Evolutionary conservation across 2,797 vertebrate genomes (phyloP).

Genomic region (Okamejei kenojei): DNA sequence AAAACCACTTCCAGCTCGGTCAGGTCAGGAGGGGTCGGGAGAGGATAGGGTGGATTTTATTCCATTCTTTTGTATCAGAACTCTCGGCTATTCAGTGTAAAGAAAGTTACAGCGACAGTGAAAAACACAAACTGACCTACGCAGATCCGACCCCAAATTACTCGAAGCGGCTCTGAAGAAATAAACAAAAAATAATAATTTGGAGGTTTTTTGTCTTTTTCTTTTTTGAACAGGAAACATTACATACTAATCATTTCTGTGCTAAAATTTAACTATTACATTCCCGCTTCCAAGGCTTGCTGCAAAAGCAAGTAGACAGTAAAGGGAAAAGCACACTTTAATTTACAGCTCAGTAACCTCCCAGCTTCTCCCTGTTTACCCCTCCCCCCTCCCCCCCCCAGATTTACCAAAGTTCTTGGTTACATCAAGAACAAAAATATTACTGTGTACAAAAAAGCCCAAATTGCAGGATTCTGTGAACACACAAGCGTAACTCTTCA

Average conservation of each 20-base stretch:
- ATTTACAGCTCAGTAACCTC: constrained; percentile 35
- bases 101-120: constrained; percentile 38
- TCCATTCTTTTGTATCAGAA: constrained; percentile 18
- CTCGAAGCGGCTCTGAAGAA: constrained; percentile 41
- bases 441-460: constrained; percentile 44
- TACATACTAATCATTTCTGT: constrained; percentile 36
- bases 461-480: constrained; percentile 44
- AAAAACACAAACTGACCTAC: constrained; percentile 32
- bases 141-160: constrained; percentile 4
- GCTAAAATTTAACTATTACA: constrained; percentile 36
- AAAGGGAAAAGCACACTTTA: constrained; percentile 35
- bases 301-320: constrained; percentile 32
- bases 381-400: neutral
- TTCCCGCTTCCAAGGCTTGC: constrained; percentile 38
- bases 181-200: constrained; percentile 48
- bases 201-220: constrained; percentile 49
- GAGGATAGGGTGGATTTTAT: constrained; percentile 24
- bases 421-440: constrained; percentile 41
- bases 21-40: constrained; percentile 13
- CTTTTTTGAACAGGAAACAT: constrained; percentile 51
- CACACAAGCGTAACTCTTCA: constrained; percentile 49
- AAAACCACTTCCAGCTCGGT: constrained; percentile 40
- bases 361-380: constrained; percentile 30
- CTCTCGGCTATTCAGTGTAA: constrained; percentile 36
- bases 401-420: constrained; percentile 42